These are phyloP conservation scores for Florisuga fusca DNA, from an alignment of 2,797 vertebrate genomes.

Conservation along the genomic window DNA sequence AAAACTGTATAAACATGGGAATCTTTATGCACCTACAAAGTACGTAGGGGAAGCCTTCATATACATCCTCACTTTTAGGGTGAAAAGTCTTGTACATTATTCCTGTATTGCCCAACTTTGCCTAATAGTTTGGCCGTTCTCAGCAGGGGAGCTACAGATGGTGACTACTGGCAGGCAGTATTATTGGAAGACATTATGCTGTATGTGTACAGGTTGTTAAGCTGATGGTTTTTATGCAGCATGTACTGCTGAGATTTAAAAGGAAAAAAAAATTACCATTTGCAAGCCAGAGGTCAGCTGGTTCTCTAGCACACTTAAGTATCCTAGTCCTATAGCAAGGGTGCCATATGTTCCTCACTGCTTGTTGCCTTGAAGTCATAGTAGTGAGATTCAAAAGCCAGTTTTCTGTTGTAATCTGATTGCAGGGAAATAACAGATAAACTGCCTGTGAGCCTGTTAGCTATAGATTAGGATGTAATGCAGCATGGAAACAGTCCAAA, in stretches of 20 bases:
- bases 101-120: constrained; percentile 40
- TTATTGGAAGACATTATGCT: constrained; percentile 52
- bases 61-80: background rate
- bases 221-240: constrained; percentile 23
- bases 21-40: background rate
- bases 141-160: constrained; percentile 47
- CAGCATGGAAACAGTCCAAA: background rate
- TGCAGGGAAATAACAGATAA: constrained; percentile 10
- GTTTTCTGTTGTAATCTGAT: constrained; percentile 36
- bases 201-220: constrained; percentile 47
- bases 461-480: background rate
- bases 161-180: constrained; percentile 41
- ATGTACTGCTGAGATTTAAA: constrained; percentile 28
- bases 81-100: background rate
- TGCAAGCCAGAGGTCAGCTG: constrained; percentile 15
- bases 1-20: background rate
- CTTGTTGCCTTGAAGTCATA: constrained; percentile 47
- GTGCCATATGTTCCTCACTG: constrained; percentile 54
- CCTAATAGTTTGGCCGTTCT: constrained; percentile 7
- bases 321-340: background rate
- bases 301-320: constrained; percentile 38
- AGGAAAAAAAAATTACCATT: constrained; percentile 41
- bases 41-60: background rate
- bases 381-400: constrained; percentile 39
- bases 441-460: background rate